These are phyloP conservation scores for Sericinus montela DNA, from an alignment of 2,888 invertebrate genomes.

Conservation along the genomic window DNA sequence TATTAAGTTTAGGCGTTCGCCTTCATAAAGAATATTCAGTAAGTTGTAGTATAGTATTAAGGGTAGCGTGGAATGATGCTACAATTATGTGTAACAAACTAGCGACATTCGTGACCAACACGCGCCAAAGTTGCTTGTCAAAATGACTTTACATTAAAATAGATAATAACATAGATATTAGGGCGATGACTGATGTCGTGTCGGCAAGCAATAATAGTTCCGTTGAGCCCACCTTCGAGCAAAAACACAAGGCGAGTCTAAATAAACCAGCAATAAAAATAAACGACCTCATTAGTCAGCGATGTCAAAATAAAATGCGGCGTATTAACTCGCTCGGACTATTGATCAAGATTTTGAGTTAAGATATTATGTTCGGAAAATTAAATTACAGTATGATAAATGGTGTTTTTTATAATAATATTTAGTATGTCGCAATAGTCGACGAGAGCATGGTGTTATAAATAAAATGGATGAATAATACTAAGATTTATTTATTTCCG, in stretches of 20 bases:
- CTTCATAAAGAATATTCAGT: too few relatives aligned
- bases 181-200: slow-evolving; percentile 71
- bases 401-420: background rate
- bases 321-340: slow-evolving; percentile 52
- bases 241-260: slow-evolving; percentile 59
- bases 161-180: slow-evolving; percentile 67
- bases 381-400: slow-evolving; percentile 24
- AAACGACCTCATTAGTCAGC: slow-evolving; percentile 75
- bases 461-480: too few relatives aligned
- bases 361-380: slow-evolving; percentile 28
- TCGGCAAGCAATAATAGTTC: slow-evolving; percentile 69
- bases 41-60: slow-evolving; percentile 1
- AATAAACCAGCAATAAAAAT: slow-evolving; percentile 74
- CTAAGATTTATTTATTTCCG: too few relatives aligned
- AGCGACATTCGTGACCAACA: slow-evolving; percentile 2
- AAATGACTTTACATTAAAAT: slow-evolving; percentile 54
- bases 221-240: slow-evolving; percentile 55
- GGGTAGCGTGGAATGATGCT: background rate
- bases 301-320: slow-evolving; percentile 71
- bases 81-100: slow-evolving; percentile 10
- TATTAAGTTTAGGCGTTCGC: background rate
- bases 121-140: slow-evolving; percentile 49
- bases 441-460: too few relatives aligned
- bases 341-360: slow-evolving; percentile 29
- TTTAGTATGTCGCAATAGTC: too few relatives aligned